These are phyloP conservation scores for Hyphantria cunea DNA, from an alignment of 1,140 invertebrate species.

Conservation along the genomic window DNA sequence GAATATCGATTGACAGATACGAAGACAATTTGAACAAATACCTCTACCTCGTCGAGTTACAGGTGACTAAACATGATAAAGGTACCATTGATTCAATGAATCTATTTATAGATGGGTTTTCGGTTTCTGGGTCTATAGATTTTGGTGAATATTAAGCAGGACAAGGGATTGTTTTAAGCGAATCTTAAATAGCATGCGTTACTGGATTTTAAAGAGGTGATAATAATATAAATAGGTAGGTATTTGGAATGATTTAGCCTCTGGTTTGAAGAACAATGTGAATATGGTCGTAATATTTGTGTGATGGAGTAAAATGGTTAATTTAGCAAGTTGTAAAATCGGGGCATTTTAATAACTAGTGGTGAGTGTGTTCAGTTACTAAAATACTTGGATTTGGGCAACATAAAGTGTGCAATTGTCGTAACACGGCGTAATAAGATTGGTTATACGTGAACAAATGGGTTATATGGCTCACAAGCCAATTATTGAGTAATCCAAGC, in stretches of 20 bases:
- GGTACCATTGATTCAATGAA: constrained; percentile 65
- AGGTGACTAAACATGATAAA: constrained; percentile 84
- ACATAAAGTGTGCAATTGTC: neutral
- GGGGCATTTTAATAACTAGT: too few relatives aligned
- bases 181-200: too few relatives aligned
- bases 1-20: constrained; percentile 93
- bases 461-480: too few relatives aligned
- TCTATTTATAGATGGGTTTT: constrained; percentile 35
- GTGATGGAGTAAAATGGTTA: neutral
- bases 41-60: constrained; percentile 92
- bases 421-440: neutral
- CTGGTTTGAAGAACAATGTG: neutral
- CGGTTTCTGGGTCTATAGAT: constrained; percentile 15
- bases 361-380: too few relatives aligned
- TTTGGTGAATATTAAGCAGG: neutral
- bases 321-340: neutral
- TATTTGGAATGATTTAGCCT: too few relatives aligned
- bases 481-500: too few relatives aligned
- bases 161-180: too few relatives aligned
- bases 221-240: too few relatives aligned
- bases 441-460: neutral
- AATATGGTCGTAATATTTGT: neutral
- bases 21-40: constrained; percentile 95
- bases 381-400: neutral
- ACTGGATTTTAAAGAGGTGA: too few relatives aligned